A percentile compares a stretch with the other conserved stretches of the same genome.
Conservation (phyloP, 2,113 vertebrate species). For the Danionella cerebrum region DNA sequence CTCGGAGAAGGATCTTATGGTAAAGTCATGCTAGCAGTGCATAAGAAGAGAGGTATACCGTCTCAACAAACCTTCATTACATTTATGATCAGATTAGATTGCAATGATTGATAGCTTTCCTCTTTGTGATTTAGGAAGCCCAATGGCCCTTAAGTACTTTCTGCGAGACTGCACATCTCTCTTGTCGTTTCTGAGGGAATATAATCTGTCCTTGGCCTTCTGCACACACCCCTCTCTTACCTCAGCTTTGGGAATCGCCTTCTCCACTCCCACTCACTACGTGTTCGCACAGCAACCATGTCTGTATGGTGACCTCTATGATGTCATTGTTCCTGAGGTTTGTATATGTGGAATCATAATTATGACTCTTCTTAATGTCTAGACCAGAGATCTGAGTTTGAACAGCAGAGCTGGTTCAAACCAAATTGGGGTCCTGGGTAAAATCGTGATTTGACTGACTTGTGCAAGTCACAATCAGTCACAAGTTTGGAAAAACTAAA, state of each 20-base stretch:
- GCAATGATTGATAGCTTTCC: too few species aligned
- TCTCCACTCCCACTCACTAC: conserved; percentile 70
- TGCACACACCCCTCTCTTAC: conserved; percentile 73
- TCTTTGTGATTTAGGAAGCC: conserved; percentile 57
- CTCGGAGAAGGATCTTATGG: conserved; percentile 81
- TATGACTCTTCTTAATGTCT: background rate
- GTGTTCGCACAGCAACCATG: conserved; percentile 77
- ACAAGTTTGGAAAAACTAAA: too few species aligned
- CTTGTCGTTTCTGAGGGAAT: conserved; percentile 73
- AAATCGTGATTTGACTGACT: too few species aligned
- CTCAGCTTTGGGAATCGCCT: conserved; percentile 68
- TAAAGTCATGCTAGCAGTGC: conserved; percentile 70
- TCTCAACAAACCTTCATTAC: too few species aligned
- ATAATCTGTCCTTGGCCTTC: conserved; percentile 74
- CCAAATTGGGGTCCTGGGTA: too few species aligned
- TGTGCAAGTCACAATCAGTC: too few species aligned
- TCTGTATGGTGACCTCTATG: conserved; percentile 74
- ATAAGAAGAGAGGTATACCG: conserved; percentile 68
- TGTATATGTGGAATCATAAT: background rate
- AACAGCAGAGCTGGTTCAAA: too few species aligned
- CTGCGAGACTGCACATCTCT: conserved; percentile 59
- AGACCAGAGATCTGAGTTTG: too few species aligned
- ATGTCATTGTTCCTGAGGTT: conserved; percentile 67
- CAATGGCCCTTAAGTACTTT: conserved; percentile 78
- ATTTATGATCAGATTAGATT: too few species aligned